Conservation (phyloP, 35 echinoderm and acorn worm species). For the Ophiothrix spiculata region DNA sequence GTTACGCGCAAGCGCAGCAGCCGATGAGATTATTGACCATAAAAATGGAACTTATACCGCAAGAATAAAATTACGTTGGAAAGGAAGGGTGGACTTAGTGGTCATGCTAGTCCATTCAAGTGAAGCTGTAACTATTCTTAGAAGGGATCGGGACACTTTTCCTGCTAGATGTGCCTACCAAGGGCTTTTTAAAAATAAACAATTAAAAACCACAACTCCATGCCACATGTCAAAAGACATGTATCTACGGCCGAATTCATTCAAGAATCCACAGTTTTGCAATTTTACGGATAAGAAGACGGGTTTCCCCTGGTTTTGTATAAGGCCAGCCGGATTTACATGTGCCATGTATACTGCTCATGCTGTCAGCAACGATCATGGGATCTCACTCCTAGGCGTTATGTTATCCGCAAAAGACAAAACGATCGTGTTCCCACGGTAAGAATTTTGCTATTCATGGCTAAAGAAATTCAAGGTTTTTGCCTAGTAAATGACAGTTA, state of each 20-base stretch:
- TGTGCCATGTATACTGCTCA: too few species aligned
- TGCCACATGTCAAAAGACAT: background rate
- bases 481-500: too few species aligned
- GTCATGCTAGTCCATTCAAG: constrained; percentile 41
- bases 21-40: constrained; percentile 43
- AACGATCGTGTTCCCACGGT: too few species aligned
- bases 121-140: constrained; percentile 27
- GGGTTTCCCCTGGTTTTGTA: background rate
- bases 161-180: background rate
- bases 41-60: constrained; percentile 51
- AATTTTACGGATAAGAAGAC: background rate
- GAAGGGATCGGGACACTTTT: background rate
- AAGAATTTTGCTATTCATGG: too few species aligned
- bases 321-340: too few species aligned
- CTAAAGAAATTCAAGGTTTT: too few species aligned
- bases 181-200: background rate
- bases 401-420: too few species aligned
- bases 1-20: constrained; percentile 11
- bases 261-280: background rate
- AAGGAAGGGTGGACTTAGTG: constrained; percentile 8
- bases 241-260: background rate
- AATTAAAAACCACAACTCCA: too few species aligned
- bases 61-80: constrained; percentile 28
- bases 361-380: too few species aligned
- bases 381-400: too few species aligned